phyloP scores from a whole-genome alignment of 1,140 invertebrate species.

The Heliconius melpomene region DNA sequence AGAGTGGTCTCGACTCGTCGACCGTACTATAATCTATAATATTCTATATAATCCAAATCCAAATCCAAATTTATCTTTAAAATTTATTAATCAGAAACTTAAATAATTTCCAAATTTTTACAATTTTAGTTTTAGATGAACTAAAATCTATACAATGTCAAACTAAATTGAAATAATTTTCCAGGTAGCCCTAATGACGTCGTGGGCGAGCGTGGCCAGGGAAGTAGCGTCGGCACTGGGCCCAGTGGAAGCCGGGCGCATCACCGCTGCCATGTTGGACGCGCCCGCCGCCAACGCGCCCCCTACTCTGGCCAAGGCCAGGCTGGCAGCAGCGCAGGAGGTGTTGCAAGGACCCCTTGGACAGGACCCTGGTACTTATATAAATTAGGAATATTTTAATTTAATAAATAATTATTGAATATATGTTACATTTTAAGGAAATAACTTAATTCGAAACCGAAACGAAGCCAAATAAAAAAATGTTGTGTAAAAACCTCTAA shows the following conservation, averaged over 20 bases:
- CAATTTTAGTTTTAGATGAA: not conserved
- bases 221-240: slow-evolving; percentile 73
- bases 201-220: slow-evolving; percentile 79
- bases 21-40: too few species aligned
- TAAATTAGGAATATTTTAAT: not conserved
- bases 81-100: too few species aligned
- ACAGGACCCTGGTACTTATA: slow-evolving; percentile 60
- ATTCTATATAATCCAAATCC: too few species aligned
- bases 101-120: not conserved
- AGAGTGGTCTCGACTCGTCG: too few species aligned
- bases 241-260: slow-evolving; percentile 70
- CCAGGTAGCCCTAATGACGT: slow-evolving; percentile 84
- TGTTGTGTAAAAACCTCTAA: not conserved
- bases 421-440: too few species aligned
- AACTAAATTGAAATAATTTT: not conserved
- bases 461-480: too few species aligned
- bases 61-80: too few species aligned
- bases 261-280: slow-evolving; percentile 68
- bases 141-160: not conserved
- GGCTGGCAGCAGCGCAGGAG: slow-evolving; percentile 69
- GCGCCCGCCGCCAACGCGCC: slow-evolving; percentile 63
- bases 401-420: too few species aligned
- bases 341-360: slow-evolving; percentile 64
- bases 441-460: too few species aligned
- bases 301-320: slow-evolving; percentile 63